Base-by-base conservation (phyloP, 1,140 invertebrate genomes). In the Megathymus violae region DNA sequence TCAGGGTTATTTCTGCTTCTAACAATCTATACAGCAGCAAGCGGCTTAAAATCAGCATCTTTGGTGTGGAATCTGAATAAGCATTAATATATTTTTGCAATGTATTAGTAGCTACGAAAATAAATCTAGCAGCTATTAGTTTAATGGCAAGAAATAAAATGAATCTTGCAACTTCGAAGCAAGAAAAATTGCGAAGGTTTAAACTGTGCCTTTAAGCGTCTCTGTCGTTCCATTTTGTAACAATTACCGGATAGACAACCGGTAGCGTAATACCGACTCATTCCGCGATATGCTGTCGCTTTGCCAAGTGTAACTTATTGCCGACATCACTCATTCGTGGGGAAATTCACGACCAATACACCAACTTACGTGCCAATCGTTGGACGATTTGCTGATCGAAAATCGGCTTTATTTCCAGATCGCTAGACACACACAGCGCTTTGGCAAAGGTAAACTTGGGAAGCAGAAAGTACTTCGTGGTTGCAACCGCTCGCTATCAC, bases 191-290 rank as follows among this genome's bases (percentile, higher is more conserved):
- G 9, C 34, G 13, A 13, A 13, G n/a, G 22, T 17, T 44, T 31
- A 41, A 56, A 56, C 22, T 43, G 22, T 56, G 51, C 51, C 51
- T 43, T 14, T 43, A 43, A 56, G 52, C 40, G 15, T n/a, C 41
- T 56, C 48, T 64, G 58, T 50, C 62, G 46, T 58, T 25, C 44
- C 46, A 67, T 67, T 67, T 62, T 41, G 52, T 62, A 67, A 59
- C 65, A 67, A 62, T 67, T 67, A 67, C 65, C 13, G 46, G 59
- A 61, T 43, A 56, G 51, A 56, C 51, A 56, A 56, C 67, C 74
- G 50, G 77, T 75, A 77, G 74, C 72, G 68, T 48, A 76, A 67
- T 69, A 61, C 60, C 64, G 36, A 52, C 64, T 73, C 59, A 76
- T 67, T 76, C 60, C 47, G 64, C 43, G 40, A 43, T 70, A 52